Evolutionary conservation across 1,140 invertebrate species (phyloP), one percentile per base, ranked within the genome.

Genomic region (Sycobia sp.): DNA sequence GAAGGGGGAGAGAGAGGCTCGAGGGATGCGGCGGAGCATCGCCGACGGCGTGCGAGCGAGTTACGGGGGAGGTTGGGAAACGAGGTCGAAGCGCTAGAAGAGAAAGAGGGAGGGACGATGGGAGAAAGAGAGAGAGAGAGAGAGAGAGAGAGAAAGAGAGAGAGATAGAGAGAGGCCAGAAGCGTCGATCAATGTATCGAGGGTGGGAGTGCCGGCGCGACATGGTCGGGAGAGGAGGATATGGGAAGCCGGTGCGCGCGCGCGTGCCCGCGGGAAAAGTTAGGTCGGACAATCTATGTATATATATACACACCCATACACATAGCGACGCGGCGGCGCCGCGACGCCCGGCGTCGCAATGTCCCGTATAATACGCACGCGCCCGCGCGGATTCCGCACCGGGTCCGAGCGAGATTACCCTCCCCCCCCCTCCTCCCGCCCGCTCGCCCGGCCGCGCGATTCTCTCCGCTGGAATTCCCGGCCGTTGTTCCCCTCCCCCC

Each of bases 321-420:
- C n/a, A n/a, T n/a, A n/a, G n/a, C n/a, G n/a, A n/a, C n/a, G n/a
- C n/a, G 36, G 54, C 55, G 60, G 65, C 65, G 65, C 60, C 60
- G 60, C 46, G 46, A 41, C 60, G 65, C 51, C 65, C 41, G 65
- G 65, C 65, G 60, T 63, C 65, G 47, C 44, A 32, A 57, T 66
- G 60, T 67, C 65, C 60, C 60, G 43, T 32, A 25, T 51, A 23
- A 11, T 46, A 20, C 29, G 13, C 25, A 29, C 46, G n/a, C n/a
- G n/a, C 9, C 8, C 23, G 18, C 39, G n/a, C 39, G 41, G 25
- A 32, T 13, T 44, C 39, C 54, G 3, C 36, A n/a, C n/a, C n/a
- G 36, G 18, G 53, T 18, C 2, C 16, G 16, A 25, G 53, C 39
- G 53, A 41, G 20, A 44, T 27, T 32, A 27, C 41, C 34, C 22